Base-by-base conservation (phyloP, 2,888 invertebrate genomes). In the Abscondita cerata region DNA sequence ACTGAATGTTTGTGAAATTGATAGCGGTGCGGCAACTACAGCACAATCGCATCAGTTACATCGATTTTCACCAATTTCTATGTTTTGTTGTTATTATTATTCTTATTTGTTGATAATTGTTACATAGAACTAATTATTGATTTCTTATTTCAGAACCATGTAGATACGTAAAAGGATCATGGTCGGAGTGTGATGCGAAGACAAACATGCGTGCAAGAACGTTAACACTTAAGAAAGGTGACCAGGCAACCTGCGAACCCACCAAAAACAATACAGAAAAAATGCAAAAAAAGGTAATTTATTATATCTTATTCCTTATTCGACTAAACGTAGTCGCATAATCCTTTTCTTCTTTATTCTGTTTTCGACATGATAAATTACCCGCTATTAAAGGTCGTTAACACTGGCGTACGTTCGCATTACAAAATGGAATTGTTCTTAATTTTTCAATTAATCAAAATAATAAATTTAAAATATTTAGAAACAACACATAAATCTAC, bases 131-230 rank as follows among this genome's bases (percentile, higher is more conserved):
- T n/a, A n/a, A n/a, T n/a, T n/a, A n/a, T n/a, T n/a, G n/a, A n/a
- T 15, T 60, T 59, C 70, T 66, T 65, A 58, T 78, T 76, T 55
- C 83, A 86, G 88, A 85, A 75, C 87, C 89, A 55, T 95, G 95
- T 80, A 90, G 94, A 78, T 95, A 95, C 81, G 86, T 87, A 69
- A 92, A 95, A 78, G 91, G 93, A 69, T 86, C 91, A 40, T 95
- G 95, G 95, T 89, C 92, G 70, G 93, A 93, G 74, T 95, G 95
- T 78, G 93, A 95, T 78, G 80, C 89, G 41, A 91, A 91, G 80
- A 90, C 91, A 64, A 94, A 95, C 81, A 87, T 89, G 75, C 87
- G 94, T 71, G 89, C 91, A 53, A 85, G 95, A 70, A 92, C 90
- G 65, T 84, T 95, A 70, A 93, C 90, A 20, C 82, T 95, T 75